Conservation (phyloP, 1,140 invertebrate species). For the Palaemon carinicauda region DNA sequence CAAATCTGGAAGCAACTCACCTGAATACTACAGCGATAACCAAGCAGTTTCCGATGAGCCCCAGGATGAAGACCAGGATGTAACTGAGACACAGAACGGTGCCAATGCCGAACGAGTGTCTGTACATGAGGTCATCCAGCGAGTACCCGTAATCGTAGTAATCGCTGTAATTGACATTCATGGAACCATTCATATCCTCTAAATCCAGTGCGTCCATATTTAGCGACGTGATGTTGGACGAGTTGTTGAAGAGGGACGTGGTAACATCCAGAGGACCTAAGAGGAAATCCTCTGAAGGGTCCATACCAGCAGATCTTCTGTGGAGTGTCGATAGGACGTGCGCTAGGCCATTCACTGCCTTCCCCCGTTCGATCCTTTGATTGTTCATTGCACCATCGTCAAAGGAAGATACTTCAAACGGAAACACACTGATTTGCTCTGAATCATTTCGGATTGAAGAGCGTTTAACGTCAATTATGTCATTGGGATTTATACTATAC, state of each 20-base stretch:
- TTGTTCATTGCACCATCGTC: too few species aligned
- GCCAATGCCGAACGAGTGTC: slow-evolving; percentile 60
- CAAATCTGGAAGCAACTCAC: slow-evolving; percentile 28
- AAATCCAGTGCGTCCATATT: neutral
- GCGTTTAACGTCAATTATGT: too few species aligned
- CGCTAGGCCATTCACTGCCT: too few species aligned
- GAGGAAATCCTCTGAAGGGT: too few species aligned
- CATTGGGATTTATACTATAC: too few species aligned
- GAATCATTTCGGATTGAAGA: too few species aligned
- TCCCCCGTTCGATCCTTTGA: too few species aligned
- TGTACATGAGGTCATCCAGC: slow-evolving; percentile 43
- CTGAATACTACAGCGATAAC: slow-evolving; percentile 67
- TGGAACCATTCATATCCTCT: neutral
- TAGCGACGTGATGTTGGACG: neutral
- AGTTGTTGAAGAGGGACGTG: neutral
- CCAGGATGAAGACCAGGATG: slow-evolving; percentile 64
- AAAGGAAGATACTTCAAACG: too few species aligned
- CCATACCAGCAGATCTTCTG: too few species aligned
- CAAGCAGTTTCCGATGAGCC: slow-evolving; percentile 68
- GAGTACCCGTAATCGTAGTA: slow-evolving; percentile 5
- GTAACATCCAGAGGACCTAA: too few species aligned
- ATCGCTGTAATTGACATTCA: neutral
- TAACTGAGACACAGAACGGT: slow-evolving; percentile 63
- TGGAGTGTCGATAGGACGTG: too few species aligned
- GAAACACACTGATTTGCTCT: too few species aligned